These are phyloP conservation scores for Chaetodon auriga DNA, from an alignment of 2,113 vertebrate species.

Conservation along the genomic window DNA sequence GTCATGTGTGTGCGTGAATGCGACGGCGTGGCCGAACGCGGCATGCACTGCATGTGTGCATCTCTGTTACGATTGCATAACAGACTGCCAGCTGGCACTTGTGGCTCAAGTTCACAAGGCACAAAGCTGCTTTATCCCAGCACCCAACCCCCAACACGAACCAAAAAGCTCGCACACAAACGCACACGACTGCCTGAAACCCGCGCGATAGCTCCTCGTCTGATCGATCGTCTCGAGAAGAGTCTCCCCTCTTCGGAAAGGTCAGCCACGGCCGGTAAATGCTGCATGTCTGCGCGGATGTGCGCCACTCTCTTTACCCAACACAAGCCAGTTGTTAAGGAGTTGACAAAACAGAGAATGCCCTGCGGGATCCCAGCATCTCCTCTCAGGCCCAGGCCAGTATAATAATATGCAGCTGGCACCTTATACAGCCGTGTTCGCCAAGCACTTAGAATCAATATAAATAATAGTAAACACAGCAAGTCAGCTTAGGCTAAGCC, in stretches of 20 bases:
- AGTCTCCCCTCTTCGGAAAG: not conserved
- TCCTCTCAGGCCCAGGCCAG: conserved; percentile 17
- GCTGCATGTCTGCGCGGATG: not conserved
- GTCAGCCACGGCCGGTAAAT: not conserved
- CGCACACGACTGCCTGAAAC: conserved; percentile 28
- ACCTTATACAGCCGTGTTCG: conserved; percentile 9
- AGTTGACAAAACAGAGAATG: conserved; percentile 32
- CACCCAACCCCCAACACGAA: conserved; percentile 47
- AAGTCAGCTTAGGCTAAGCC: conserved; percentile 52
- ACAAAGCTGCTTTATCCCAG: conserved; percentile 81
- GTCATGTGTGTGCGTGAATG: conserved; percentile 7
- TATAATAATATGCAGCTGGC: not conserved
- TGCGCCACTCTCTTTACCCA: conserved; percentile 8
- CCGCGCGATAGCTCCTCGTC: conserved; percentile 17
- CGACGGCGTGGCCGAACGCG: conserved; percentile 31
- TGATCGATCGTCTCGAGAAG: conserved; percentile 18
- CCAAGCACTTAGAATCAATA: conserved; percentile 25
- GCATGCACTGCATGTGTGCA: conserved; percentile 39
- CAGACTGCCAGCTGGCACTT: conserved; percentile 75
- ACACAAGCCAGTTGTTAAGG: conserved; percentile 12
- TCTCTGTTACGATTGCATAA: conserved; percentile 71
- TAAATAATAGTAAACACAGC: conserved; percentile 56
- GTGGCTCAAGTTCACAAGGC: conserved; percentile 75
- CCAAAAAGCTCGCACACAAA: conserved; percentile 41
- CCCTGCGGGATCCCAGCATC: not conserved